Conservation (phyloP, 2,888 invertebrate species). For the Belgica antarctica region DNA sequence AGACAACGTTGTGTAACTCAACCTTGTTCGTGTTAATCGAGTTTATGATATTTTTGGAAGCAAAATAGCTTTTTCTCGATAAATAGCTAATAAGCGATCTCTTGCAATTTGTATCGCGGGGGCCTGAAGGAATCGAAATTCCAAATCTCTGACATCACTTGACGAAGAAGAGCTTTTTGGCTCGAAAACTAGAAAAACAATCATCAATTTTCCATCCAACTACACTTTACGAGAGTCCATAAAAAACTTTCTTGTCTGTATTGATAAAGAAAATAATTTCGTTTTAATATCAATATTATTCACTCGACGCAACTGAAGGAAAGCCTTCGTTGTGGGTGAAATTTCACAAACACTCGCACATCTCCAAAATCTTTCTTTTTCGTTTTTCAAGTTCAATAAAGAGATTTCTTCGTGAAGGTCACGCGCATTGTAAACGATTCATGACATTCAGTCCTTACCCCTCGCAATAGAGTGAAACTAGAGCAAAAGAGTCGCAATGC, state of each 20-base stretch:
- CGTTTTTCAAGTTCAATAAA: slow-evolving; percentile 41
- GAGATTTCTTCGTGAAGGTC: slow-evolving; percentile 30
- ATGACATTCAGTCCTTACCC: too few species aligned
- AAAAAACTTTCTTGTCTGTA: background rate
- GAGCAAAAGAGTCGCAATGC: slow-evolving; percentile 12
- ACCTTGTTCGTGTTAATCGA: background rate
- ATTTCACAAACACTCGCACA: background rate
- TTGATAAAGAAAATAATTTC: slow-evolving; percentile 27
- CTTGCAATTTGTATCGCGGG: slow-evolving; percentile 2
- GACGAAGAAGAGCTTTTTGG: background rate
- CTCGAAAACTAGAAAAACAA: slow-evolving; percentile 8
- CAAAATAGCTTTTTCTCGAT: background rate
- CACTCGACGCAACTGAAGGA: background rate
- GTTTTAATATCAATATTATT: slow-evolving; percentile 10
- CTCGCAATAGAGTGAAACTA: too few species aligned
- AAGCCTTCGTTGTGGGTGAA: slow-evolving; percentile 19
- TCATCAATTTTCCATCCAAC: slow-evolving; percentile 9
- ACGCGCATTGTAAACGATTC: background rate
- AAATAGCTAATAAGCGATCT: background rate
- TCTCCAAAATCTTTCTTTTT: background rate
- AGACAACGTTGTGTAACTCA: background rate
- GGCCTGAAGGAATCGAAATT: slow-evolving; percentile 16
- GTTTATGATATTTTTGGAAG: background rate
- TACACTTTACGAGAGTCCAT: background rate
- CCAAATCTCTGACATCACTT: slow-evolving; percentile 23